Evolutionary conservation across 2,888 invertebrate genomes (phyloP).

Genomic region (Megamerina dolium): DNA sequence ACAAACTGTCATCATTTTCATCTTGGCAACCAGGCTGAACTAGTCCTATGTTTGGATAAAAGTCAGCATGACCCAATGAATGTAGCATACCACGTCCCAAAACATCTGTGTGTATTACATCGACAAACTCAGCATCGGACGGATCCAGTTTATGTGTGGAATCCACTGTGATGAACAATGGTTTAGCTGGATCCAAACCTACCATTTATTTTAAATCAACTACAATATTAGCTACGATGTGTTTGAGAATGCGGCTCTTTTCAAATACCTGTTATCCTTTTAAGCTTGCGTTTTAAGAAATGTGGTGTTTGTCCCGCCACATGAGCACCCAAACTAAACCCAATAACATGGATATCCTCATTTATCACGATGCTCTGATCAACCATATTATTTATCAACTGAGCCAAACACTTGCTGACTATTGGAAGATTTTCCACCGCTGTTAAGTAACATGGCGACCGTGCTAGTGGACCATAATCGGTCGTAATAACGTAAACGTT

Average conservation of each 20-base stretch:
- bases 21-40: slow-evolving; percentile 56
- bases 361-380: slow-evolving; percentile 46
- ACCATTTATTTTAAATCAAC: slow-evolving; percentile 1
- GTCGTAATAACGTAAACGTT: slow-evolving; percentile 59
- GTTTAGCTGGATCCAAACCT: slow-evolving; percentile 64
- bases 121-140: slow-evolving; percentile 58
- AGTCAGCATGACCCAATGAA: slow-evolving; percentile 53
- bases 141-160: slow-evolving; percentile 52
- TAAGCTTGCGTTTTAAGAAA: slow-evolving; percentile 50
- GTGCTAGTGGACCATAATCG: slow-evolving; percentile 57
- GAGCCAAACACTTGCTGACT: slow-evolving; percentile 57
- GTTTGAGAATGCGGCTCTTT: too few relatives aligned
- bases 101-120: slow-evolving; percentile 60
- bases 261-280: slow-evolving; percentile 58
- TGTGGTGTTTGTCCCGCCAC: slow-evolving; percentile 54
- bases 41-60: slow-evolving; percentile 56
- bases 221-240: not conserved
- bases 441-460: slow-evolving; percentile 56
- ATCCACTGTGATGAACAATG: slow-evolving; percentile 54
- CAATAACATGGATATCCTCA: slow-evolving; percentile 56
- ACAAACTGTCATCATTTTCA: slow-evolving; percentile 26
- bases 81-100: slow-evolving; percentile 54
- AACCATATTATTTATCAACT: slow-evolving; percentile 55
- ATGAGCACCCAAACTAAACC: slow-evolving; percentile 62
- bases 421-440: slow-evolving; percentile 56